These are phyloP conservation scores for Brachionus rubens DNA, from an alignment of 1,140 invertebrate genomes.

Conservation along the genomic window DNA sequence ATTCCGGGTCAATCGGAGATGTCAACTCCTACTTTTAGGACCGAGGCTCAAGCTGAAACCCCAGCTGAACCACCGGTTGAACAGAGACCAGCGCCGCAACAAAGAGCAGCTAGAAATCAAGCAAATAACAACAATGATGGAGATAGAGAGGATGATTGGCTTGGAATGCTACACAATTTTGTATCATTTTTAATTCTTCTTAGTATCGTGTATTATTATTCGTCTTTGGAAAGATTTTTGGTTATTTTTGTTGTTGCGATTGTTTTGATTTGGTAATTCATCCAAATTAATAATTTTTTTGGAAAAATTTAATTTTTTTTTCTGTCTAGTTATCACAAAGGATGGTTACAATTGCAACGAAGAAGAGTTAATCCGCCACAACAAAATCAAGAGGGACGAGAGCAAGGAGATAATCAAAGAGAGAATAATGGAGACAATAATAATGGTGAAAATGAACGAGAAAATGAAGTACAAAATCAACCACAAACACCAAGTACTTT, in stretches of 20 bases:
- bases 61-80: too few species aligned
- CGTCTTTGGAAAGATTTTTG: constrained; percentile 37
- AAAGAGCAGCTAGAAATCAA: constrained; percentile 7
- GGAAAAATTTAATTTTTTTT: neutral
- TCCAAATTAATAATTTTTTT: neutral
- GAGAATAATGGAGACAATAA: neutral
- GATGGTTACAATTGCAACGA: constrained; percentile 20
- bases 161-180: constrained; percentile 40
- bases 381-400: neutral
- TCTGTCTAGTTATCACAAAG: constrained; percentile 37
- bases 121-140: constrained; percentile 29
- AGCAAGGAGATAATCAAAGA: neutral
- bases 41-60: neutral
- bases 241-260: constrained; percentile 10
- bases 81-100: neutral
- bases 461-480: neutral
- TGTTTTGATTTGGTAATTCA: constrained; percentile 29
- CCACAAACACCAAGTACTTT: constrained; percentile 1
- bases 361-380: constrained; percentile 1
- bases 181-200: constrained; percentile 34
- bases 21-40: neutral
- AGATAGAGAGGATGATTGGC: constrained; percentile 43
- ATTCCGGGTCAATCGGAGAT: neutral
- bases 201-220: constrained; percentile 41
- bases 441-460: neutral